Base-by-base conservation (phyloP, 2,113 vertebrate genomes). In the Zosterops pallidus region DNA sequence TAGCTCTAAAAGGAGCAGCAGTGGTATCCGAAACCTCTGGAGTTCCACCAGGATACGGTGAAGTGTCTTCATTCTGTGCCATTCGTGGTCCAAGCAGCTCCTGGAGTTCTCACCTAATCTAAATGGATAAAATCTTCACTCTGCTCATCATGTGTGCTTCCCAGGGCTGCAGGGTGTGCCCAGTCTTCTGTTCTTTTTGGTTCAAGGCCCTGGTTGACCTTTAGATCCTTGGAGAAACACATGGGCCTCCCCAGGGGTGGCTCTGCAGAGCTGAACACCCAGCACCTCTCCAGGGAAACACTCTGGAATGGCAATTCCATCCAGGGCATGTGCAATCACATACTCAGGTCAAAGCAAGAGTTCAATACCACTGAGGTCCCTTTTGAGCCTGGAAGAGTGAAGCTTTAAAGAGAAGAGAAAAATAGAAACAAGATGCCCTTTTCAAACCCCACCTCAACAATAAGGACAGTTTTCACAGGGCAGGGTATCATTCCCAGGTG, bases 61-160 rank as follows among this genome's bases (percentile, higher is more conserved):
- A 60, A 35, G 6, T 0, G 0, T 41, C 39, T 53, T 16, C 19
- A n/a, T 63, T n/a, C 33, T 0, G 0, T 1, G 2, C 33, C 52
- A 24, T 16, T 24, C 1, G 0, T 19, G 7, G 2, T 15, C 23
- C 64, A 25, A 64, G 39, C 55, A 39, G 35, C 52, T 82, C 79
- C 65, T 28, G 9, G 4, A 44, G 62, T 5, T 64, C 7, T 52
- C 12, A 0, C 15, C 76, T 28, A 17, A 68, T 33, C 22, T 25
- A 22, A 57, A 71, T 0, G 2, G 60, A 13, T 44, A 17, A 86
- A 80, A 64, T 21, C 14, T 2, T 41, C 47, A 0, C 39, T 50
- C 42, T 41, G 49, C 25, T 80, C 14, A 8, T 21, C 33, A 5
- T 0, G 11, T 9, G 63, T 9, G 29, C 24, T 35, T 26, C 42